Base-by-base conservation (phyloP, 2,113 vertebrate species). In the Lophotis ruficrista region DNA sequence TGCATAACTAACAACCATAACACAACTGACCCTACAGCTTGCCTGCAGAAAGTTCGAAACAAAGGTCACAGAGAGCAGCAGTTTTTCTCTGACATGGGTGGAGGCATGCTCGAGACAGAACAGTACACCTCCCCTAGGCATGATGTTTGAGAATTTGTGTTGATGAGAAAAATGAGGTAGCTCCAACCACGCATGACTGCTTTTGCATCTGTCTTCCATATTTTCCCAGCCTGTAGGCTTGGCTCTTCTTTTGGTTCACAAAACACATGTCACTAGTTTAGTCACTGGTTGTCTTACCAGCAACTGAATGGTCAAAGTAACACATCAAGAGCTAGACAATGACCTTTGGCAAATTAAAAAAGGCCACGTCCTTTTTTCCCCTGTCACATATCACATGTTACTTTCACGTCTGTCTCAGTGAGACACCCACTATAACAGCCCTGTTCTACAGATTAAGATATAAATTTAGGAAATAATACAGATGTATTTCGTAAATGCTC, bases 111-210 rank as follows among this genome's bases (percentile, higher is more conserved):
- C 22, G 37, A 97, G 95, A 97, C 51, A 77, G 94, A 97, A 84
- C 83, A 95, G 66, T 66, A 96, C 54, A 89, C 65, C 68, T 96
- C 86, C 79, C 89, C 24, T 60, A 77, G 68, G 86, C 78, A 85
- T 56, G 53, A 23, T 69, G 69, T 93, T 96, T 96, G 87, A 94
- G 70, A 72, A 91, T 76, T 97, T 94, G 61, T 80, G 94, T 27
- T 83, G 94, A 97, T 64, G 48, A 97, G 89, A 47, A 95, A 96
- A 97, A 97, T 51, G 41, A 96, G 75, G 82, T 57, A 95, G 69
- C 91, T 95, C 48, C 76, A 96, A 89, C 66, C 87, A 93, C 8
- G 7, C 28, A 16, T 80, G 88, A 78, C 81, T 91, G 82, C 38
- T 85, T 93, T 92, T 62, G 18, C n/a, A 56, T 50, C 90, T 89